A percentile compares a stretch with the other conserved stretches of the same genome.
Evolutionary conservation across 2,797 vertebrate genomes (phyloP).

Genomic region (Triplophysa bombifrons): DNA sequence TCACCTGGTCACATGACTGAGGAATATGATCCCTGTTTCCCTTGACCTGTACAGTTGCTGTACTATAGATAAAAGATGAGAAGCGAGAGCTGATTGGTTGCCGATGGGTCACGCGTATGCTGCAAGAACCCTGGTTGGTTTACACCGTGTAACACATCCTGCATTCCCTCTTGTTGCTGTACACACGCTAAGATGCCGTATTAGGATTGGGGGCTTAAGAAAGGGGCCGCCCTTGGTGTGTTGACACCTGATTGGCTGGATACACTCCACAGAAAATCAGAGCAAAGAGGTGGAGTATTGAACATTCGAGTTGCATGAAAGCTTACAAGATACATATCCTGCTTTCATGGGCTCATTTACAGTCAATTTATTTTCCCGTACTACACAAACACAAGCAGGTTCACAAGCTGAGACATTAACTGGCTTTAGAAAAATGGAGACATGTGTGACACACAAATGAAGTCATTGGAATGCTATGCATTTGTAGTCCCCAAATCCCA

Average conservation of each 20-base stretch:
- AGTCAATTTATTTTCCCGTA: background rate
- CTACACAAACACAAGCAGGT: slow-evolving; percentile 7
- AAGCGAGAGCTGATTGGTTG: background rate
- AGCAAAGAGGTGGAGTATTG: slow-evolving; percentile 5
- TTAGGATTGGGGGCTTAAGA: slow-evolving; percentile 24
- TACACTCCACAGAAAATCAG: background rate
- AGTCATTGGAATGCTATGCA: slow-evolving; percentile 50
- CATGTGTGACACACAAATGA: slow-evolving; percentile 47
- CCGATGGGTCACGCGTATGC: background rate
- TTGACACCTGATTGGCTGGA: slow-evolving; percentile 41
- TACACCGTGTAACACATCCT: background rate
- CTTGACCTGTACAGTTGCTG: background rate
- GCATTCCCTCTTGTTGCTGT: slow-evolving; percentile 9
- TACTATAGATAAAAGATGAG: slow-evolving; percentile 2
- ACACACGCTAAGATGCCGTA: background rate
- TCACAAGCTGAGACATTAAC: slow-evolving; percentile 20
- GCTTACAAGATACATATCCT: slow-evolving; percentile 12
- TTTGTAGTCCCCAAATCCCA: slow-evolving; percentile 49
- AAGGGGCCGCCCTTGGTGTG: background rate
- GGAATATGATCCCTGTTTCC: background rate
- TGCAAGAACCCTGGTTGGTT: slow-evolving; percentile 33
- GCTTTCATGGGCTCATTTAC: background rate
- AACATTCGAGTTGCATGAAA: slow-evolving; percentile 4
- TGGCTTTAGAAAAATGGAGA: slow-evolving; percentile 54
- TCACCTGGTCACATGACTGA: slow-evolving; percentile 3